Evolutionary conservation across 2,113 vertebrate species (phyloP), one percentile per base, ranked within the genome.

Genomic region (Pipra filicauda): DNA sequence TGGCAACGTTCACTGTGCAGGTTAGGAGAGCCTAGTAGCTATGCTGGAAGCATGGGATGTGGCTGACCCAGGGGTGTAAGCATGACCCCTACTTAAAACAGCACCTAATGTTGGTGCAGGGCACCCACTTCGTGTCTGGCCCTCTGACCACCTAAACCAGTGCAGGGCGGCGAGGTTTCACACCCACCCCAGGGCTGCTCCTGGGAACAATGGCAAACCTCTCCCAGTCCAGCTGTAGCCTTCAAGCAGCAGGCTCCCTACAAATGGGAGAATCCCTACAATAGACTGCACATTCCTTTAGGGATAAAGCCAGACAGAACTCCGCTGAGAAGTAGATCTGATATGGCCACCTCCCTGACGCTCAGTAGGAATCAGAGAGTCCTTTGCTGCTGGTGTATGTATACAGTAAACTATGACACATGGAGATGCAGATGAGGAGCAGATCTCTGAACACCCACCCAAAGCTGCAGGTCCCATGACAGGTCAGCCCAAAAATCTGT

Each of bases 161-260:
- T 0, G 0, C 1, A 2, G 48, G 8, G 8, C 0, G 0, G 15
- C 0, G 0, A 79, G 52, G 22, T 21, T 13, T 78, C 46, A 6
- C 51, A 23, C 12, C 30, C 0, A 0, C 23, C 11, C 44, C 48
- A 23, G 41, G n/a, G 20, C 23, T 52, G 48, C 74, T 80, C 55
- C 64, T 46, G 46, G 54, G 37, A 70, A 46, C 0, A 0, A 70
- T 3, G 24, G 16, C 9, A 2, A 49, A 31, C 52, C 35, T 62
- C 37, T 11, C 46, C 35, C 1, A 2, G 0, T 7, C 18, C 64
- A 77, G 46, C 46, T 57, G 30, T 9, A 73, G 87, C 59, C 57
- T 75, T n/a, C 55, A 37, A 77, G 77, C 14, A 57, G 15, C 8
- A 66, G n/a, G 12, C 12, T 85, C 22, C n/a, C 39, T 28, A 39